A percentile compares a stretch with the other conserved stretches of the same genome.
phyloP scores from a whole-genome alignment of 2,888 invertebrate genomes.

The Andrena camellia region DNA sequence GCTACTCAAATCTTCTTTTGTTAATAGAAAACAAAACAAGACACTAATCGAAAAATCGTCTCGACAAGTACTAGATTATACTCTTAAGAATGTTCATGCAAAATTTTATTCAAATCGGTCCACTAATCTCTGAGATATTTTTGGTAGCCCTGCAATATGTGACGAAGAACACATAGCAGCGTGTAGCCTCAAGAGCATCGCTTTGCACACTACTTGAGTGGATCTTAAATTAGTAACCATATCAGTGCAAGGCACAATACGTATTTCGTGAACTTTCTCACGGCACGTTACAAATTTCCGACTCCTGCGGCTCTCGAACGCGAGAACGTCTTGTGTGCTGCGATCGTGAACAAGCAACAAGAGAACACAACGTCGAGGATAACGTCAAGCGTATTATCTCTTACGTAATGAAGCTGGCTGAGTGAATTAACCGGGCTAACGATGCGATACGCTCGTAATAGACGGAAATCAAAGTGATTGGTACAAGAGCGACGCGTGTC shows the following conservation, averaged over 20 bases:
- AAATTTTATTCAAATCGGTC: too few species aligned
- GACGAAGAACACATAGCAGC: too few species aligned
- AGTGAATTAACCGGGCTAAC: constrained; percentile 32
- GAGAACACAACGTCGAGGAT: constrained; percentile 23
- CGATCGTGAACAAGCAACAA: constrained; percentile 34
- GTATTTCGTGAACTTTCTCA: constrained; percentile 23
- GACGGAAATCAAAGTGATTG: not conserved
- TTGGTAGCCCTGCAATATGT: too few species aligned
- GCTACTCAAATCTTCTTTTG: too few species aligned
- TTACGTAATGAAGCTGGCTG: constrained; percentile 26
- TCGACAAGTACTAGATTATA: too few species aligned
- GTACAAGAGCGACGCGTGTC: not conserved
- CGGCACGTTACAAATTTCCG: not conserved
- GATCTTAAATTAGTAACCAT: too few species aligned
- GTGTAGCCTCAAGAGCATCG: too few species aligned
- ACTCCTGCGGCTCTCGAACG: not conserved
- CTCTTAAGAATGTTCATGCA: too few species aligned
- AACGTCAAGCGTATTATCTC: constrained; percentile 10
- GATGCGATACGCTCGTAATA: not conserved
- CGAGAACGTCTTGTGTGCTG: not conserved
- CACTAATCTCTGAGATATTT: too few species aligned
- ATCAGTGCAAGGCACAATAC: not conserved
- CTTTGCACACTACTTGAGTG: too few species aligned
- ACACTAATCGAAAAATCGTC: too few species aligned
- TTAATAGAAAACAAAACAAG: too few species aligned